A percentile compares a stretch with the other conserved stretches of the same genome.
These are phyloP conservation scores for Caloenas nicobarica DNA, from an alignment of 2,113 vertebrate species.

Conservation along the genomic window DNA sequence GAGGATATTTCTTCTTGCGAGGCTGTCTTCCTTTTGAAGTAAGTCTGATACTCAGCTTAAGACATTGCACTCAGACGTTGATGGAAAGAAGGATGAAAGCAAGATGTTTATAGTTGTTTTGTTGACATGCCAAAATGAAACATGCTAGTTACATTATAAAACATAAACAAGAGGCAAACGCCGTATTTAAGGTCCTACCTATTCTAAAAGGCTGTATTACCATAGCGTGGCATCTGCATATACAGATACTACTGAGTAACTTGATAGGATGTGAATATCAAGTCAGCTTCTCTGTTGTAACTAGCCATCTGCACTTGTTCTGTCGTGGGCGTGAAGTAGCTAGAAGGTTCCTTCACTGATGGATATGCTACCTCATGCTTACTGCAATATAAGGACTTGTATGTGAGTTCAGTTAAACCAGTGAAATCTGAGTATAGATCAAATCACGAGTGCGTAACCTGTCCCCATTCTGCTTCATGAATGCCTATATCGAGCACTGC, in stretches of 20 bases:
- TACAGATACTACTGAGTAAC: neutral
- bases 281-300: neutral
- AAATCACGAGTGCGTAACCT: neutral
- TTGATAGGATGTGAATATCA: neutral
- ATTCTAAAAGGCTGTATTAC: neutral
- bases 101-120: neutral
- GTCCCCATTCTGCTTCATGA: neutral
- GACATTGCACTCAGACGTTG: neutral
- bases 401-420: neutral
- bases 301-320: neutral
- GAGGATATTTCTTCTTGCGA: neutral
- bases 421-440: neutral
- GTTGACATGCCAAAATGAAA: neutral
- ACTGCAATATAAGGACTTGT: rapidly evolving
- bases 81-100: neutral
- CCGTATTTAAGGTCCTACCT: neutral
- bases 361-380: neutral
- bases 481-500: neutral
- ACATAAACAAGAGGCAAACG: neutral
- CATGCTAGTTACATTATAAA: neutral
- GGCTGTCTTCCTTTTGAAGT: neutral
- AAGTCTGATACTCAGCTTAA: neutral
- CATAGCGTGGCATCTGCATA: neutral
- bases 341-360: neutral
- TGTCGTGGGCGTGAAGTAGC: neutral